Evolutionary conservation across 92 coral and sea anemone species (phyloP), one percentile per base, ranked within the genome.

Genomic region (Phenganax stokvisi): DNA sequence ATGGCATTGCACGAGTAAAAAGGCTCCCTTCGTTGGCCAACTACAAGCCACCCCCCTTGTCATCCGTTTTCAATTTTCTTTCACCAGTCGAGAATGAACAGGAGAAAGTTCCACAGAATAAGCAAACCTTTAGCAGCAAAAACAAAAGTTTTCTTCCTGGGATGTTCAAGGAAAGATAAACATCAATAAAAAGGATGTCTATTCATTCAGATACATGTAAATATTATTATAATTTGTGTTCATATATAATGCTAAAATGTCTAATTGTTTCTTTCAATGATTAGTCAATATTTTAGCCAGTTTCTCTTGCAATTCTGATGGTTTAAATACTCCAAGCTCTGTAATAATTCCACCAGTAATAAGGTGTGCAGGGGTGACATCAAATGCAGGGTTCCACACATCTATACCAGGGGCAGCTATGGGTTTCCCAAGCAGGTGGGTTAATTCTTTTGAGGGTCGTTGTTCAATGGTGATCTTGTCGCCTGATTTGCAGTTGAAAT

Each of bases 301-400:
- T 51, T 88, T 82, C 10, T 70, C 81, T 57, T 85, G 85, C 6
- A 92, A 89, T 70, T 92, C 90, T 65, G 85, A 71, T 2, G 97
- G 92, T 72, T 75, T 76, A 52, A 87, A 92, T 56, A 92, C 97
- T 12, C 98, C 98, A 85, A 63, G 29, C 75, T 93, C 97, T 8
- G 97, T 91, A 61, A 91, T 83, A 81, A 93, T 93, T 51, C 97
- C 98, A 3, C 97, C 97, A 9, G 98, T 88, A 10, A 93, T 91
- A 73, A 93, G 86, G 7, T 86, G 89, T 12, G 98, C 97, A 52
- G 92, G 97, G 12, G 98, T 93, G 53, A 93, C 86, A 28, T 93
- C 98, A 89, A 93, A 93, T 9, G 97, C 98, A 30, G 98, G 98
- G 83, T 93, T 93, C 98, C 98, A 93, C 57, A 93, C 89, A 54